Evolutionary conservation across 1,140 invertebrate species (phyloP), one percentile per base, ranked within the genome.

Genomic region (Lordiphosa clarofinis): DNA sequence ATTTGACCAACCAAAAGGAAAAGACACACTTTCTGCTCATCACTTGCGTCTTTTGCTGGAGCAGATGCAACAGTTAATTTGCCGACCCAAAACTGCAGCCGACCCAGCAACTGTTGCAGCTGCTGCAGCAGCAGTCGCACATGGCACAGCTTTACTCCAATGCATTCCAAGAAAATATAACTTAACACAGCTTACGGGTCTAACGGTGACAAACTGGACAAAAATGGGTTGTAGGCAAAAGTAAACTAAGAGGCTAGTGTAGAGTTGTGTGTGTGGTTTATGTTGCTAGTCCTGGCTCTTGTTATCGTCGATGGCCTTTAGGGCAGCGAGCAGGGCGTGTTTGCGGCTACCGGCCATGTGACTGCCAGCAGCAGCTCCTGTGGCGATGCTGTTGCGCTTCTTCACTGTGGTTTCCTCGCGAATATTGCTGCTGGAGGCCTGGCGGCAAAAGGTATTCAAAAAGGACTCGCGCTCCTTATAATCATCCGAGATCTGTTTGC

Each of bases 241-340:
- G 49, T 57, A 55, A 43, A 61, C n/a, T 24, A 2, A 5, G 21
- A 6, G 21, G 40, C 36, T 33, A 21, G 44, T 58, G 40, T 54
- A 49, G 21, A 42, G 37, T 28, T 44, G 38, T 28, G 36, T 4
- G 21, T 12, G 21, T 21, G 4, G 21, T 21, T 21, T 21, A 21
- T 43, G 13, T 43, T 19, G 15, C 47, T 73, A 88, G 50, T 87
- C 82, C 67, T 88, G 78, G 39, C 68, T 68, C 55, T 76, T 76
- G 49, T 79, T 79, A 35, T 88, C 74, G 13, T 94, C 93, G 46
- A 93, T 94, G 10, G 91, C 92, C 72, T 92, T 92, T 56, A 94
- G 89, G 1, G 92, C 91, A 10, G 92, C 92, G 48, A 94, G 87
- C 12, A 94, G 76, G 73, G 93, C 92, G 11, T 90, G 90, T 69